Evolutionary conservation across 2,797 vertebrate species (phyloP).

Genomic region (Crenichthys baileyi): DNA sequence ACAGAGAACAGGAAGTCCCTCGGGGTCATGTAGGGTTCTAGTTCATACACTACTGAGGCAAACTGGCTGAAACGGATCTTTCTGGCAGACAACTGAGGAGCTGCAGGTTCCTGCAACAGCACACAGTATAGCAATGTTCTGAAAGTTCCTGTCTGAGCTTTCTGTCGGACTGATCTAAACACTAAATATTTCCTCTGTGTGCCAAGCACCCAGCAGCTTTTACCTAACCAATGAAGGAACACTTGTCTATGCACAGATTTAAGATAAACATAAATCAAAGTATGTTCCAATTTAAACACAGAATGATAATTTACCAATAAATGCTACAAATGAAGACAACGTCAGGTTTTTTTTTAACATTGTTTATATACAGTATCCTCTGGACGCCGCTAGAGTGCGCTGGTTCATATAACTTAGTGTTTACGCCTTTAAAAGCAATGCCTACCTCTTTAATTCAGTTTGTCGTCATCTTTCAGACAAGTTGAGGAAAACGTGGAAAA

Average conservation of each 20-base stretch:
- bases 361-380: background rate
- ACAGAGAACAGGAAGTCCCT: slow-evolving; percentile 96
- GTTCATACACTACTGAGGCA: slow-evolving; percentile 87
- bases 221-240: background rate
- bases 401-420: background rate
- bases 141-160: background rate
- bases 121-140: background rate
- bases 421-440: background rate
- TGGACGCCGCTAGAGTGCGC: slow-evolving; percentile 17
- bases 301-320: background rate
- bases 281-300: background rate
- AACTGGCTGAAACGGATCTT: slow-evolving; percentile 91
- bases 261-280: background rate
- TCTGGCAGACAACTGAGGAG: slow-evolving; percentile 76
- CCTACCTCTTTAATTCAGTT: background rate
- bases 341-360: background rate
- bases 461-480: background rate
- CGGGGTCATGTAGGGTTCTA: slow-evolving; percentile 95
- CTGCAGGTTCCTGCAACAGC: slow-evolving; percentile 42
- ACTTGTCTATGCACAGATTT: too few species aligned
- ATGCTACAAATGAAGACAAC: background rate
- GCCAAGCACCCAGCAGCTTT: background rate
- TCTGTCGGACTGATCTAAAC: background rate
- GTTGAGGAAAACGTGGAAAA: background rate
- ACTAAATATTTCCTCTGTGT: background rate